Base-by-base conservation (phyloP, 2,113 vertebrate species). In the Spea multiplicata region DNA sequence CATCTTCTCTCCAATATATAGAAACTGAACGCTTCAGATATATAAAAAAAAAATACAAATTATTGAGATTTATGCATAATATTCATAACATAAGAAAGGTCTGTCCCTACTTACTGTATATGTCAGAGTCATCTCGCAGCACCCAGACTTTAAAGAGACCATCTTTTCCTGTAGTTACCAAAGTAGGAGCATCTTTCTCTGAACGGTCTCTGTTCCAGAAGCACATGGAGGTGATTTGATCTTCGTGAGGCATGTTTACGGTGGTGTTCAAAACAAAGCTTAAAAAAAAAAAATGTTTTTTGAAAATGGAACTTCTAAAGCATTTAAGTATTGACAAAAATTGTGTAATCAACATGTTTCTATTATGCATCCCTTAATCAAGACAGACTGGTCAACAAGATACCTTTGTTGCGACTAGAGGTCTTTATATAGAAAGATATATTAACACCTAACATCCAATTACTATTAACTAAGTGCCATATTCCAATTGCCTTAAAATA, bases 191-290 rank as follows among this genome's bases (percentile, higher is more conserved):
- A 81, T 87, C 88, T 8, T 61, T 86, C 83, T 88, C 89, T 73
- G 82, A 49, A 16, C 76, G 85, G 48, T 83, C 83, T 6, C 73
- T 81, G 53, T 80, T 88, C 83, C 90, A 87, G 80, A 99, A 99
- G 88, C 94, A 95, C 86, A 98, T 75, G 81, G 88, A 93, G 46
- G 93, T 95, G 83, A 99, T 89, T 82, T 68, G 86, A 80, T 87
- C 90, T 0, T 96, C 94, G 61, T 99, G 97, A 47, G 97, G 96
- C 1, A 85, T 91, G 14, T 83, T 89, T 84, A 99, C 87, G 79
- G 92, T 95, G 8, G 96, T 99, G 86, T 97, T 97, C 83, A 99
- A 92, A 73, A 91, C 84, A 89, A 98, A 98, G 83, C 97, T 99
- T 67, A 0, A 77, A 57, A 57, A 75, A 84, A 77, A 13, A 77